A percentile compares a stretch with the other conserved stretches of the same genome.
These are phyloP conservation scores for Macaria notata DNA, from an alignment of 2,888 invertebrate species.

Conservation along the genomic window DNA sequence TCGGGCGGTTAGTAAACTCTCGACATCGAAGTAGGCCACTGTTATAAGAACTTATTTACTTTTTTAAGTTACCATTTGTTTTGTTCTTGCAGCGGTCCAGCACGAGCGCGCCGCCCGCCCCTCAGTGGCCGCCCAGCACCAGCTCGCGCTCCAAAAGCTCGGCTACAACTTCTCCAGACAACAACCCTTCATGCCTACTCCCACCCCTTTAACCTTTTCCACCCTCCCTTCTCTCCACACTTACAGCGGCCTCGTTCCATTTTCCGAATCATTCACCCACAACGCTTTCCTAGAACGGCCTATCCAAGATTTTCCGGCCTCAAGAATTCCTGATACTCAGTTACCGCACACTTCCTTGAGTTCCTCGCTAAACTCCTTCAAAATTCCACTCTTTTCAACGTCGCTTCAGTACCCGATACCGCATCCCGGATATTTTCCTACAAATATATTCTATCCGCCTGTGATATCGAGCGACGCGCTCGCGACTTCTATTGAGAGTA, in stretches of 20 bases:
- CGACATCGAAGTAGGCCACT: too few relatives aligned
- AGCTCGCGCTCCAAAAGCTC: conserved; percentile 73
- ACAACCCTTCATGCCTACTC: conserved; percentile 48
- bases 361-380: conserved; percentile 57
- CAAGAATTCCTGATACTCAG: conserved; percentile 50
- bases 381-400: conserved; percentile 64
- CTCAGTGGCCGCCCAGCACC: conserved; percentile 53
- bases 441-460: conserved; percentile 70
- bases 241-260: conserved; percentile 48
- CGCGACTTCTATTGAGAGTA: conserved; percentile 51
- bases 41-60: too few relatives aligned
- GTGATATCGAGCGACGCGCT: conserved; percentile 54
- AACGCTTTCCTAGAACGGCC: conserved; percentile 54
- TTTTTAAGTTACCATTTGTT: too few relatives aligned
- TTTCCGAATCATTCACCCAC: conserved; percentile 43
- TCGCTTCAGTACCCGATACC: conserved; percentile 64
- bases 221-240: conserved; percentile 54
- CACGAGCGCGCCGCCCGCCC: conserved; percentile 93
- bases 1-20: too few relatives aligned
- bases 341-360: conserved; percentile 47
- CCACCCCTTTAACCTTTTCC: conserved; percentile 51
- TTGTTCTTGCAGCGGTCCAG: conserved; percentile 87
- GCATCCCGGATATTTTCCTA: conserved; percentile 68
- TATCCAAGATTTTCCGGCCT: conserved; percentile 45
- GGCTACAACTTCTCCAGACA: conserved; percentile 69